Conservation (phyloP, 92 coral and sea anemone genomes). For the Phenganax marumi region DNA sequence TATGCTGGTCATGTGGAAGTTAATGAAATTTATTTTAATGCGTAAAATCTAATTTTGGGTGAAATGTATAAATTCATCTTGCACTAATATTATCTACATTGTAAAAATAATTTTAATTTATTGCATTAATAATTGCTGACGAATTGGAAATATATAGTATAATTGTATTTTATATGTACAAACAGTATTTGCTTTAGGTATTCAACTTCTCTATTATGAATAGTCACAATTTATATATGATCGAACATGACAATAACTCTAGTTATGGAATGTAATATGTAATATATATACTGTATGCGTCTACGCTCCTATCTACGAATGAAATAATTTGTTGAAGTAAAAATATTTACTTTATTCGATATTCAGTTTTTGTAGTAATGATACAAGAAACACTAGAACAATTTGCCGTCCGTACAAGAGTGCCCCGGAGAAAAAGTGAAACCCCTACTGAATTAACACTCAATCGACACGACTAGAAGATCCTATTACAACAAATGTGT, state of each 20-base stretch:
- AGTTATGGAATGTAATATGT: not conserved
- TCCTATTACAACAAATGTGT: no score
- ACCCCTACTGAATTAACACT: no score
- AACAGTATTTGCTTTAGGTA: not conserved
- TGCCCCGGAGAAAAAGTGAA: no score
- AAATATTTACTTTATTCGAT: no score
- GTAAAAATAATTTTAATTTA: not conserved
- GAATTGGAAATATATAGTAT: not conserved
- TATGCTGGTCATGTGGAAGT: slow-evolving; percentile 11
- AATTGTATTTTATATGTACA: not conserved
- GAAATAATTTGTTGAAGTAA: no score
- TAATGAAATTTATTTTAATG: not conserved
- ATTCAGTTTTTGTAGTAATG: no score
- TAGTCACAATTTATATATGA: not conserved
- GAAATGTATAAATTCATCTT: not conserved
- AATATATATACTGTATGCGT: not conserved
- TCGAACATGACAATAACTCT: not conserved
- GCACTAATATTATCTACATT: not conserved
- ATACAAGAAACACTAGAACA: no score
- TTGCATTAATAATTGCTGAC: not conserved
- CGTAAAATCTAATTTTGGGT: not conserved
- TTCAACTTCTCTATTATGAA: not conserved
- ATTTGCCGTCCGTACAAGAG: no score
- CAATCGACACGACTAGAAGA: no score
- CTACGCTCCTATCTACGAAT: no score